Conservation (phyloP, 1,140 invertebrate genomes). For the Agrypnia vestita region DNA sequence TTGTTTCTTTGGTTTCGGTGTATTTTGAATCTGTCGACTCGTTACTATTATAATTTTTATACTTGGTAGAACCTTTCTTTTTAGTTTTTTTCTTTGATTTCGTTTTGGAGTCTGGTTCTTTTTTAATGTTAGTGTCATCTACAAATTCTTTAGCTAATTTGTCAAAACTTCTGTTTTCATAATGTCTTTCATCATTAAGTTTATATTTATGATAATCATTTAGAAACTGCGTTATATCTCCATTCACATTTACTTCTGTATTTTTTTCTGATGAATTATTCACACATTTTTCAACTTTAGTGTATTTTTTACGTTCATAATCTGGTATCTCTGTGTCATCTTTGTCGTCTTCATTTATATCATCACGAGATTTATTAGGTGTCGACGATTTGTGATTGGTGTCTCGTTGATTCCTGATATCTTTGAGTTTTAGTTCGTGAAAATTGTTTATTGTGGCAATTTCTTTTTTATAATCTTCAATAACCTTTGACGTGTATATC, state of each 20-base stretch:
- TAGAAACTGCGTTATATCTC: slow-evolving; percentile 31
- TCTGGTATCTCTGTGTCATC: slow-evolving; percentile 21
- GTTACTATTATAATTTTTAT: slow-evolving; percentile 40
- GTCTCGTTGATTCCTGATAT: slow-evolving; percentile 64
- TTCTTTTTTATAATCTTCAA: slow-evolving; percentile 73
- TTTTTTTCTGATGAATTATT: slow-evolving; percentile 10
- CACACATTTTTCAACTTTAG: not conserved
- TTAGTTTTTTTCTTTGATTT: slow-evolving; percentile 51
- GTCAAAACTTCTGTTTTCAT: slow-evolving; percentile 26
- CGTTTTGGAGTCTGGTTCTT: slow-evolving; percentile 7
- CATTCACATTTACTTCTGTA: slow-evolving; percentile 5
- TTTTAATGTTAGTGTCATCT: slow-evolving; percentile 12
- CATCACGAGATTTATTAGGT: not conserved
- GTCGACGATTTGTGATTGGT: slow-evolving; percentile 1
- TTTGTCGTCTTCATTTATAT: slow-evolving; percentile 11
- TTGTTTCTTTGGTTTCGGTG: slow-evolving; percentile 42
- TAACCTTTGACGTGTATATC: slow-evolving; percentile 71
- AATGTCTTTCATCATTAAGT: slow-evolving; percentile 18
- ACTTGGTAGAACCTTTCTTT: slow-evolving; percentile 37
- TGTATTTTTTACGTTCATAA: slow-evolving; percentile 19
- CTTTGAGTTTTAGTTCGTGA: slow-evolving; percentile 70
- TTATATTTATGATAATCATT: slow-evolving; percentile 43
- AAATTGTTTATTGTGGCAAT: slow-evolving; percentile 70
- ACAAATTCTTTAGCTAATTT: slow-evolving; percentile 42
- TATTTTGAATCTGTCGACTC: slow-evolving; percentile 43